These are phyloP conservation scores for Pomacea maculata DNA, from an alignment of 1,140 invertebrate genomes.

Conservation along the genomic window DNA sequence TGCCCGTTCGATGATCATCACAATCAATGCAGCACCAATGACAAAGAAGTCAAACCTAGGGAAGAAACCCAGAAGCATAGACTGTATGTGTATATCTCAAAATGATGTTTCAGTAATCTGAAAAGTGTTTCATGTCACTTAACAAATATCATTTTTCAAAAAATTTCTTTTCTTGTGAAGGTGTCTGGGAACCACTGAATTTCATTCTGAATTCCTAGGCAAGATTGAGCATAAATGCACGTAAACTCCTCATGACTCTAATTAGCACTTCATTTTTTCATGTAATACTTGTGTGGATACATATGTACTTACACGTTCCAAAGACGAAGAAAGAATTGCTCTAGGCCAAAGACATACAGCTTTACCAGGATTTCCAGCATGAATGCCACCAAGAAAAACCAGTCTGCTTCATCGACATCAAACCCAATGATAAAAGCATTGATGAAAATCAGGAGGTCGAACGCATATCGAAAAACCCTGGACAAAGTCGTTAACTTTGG, in stretches of 20 bases:
- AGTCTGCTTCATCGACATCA: conserved; percentile 66
- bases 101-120: not conserved
- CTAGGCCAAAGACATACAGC: conserved; percentile 66
- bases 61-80: conserved; percentile 18
- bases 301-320: conserved; percentile 68
- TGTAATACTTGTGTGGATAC: not conserved
- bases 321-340: conserved; percentile 64
- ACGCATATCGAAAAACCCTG: conserved; percentile 67
- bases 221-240: no score
- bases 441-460: conserved; percentile 68
- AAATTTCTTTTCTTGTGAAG: not conserved
- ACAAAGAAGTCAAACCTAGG: conserved; percentile 70
- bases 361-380: conserved; percentile 68
- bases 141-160: not conserved
- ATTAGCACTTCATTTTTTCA: no score
- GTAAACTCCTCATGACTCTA: no score
- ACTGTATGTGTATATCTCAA: not conserved
- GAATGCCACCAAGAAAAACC: conserved; percentile 67
- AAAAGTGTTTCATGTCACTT: not conserved
- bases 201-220: no score
- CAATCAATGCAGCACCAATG: conserved; percentile 66
- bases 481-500: conserved; percentile 23
- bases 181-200: not conserved
- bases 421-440: conserved; percentile 69
- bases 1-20: conserved; percentile 60